phyloP scores from a whole-genome alignment of 2,888 invertebrate genomes.

The Drosophila nigricruria region DNA sequence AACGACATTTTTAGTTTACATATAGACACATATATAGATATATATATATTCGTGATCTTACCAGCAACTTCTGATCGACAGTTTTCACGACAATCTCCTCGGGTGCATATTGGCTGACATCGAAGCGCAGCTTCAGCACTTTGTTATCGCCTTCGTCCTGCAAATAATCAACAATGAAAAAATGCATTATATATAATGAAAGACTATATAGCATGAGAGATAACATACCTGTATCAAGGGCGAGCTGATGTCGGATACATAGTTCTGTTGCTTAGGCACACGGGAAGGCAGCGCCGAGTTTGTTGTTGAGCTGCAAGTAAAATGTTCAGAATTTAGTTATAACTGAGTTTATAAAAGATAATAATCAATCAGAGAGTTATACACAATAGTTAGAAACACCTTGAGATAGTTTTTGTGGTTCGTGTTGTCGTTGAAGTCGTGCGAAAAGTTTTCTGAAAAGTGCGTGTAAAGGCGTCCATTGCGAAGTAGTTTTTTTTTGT shows the following conservation, averaged over 20 bases:
- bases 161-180: constrained; percentile 78
- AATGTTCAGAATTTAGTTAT: background rate
- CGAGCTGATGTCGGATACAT: constrained; percentile 95
- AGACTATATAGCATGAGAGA: background rate
- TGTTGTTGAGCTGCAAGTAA: constrained; percentile 82
- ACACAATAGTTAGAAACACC: constrained; percentile 23
- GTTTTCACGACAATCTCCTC: constrained; percentile 99
- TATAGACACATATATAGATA: background rate
- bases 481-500: background rate
- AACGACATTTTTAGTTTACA: too few relatives aligned
- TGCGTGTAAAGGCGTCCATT: constrained; percentile 70
- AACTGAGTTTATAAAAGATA: too few relatives aligned
- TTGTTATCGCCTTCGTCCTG: constrained; percentile 97
- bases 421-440: constrained; percentile 44
- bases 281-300: constrained; percentile 85
- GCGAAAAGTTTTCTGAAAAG: constrained; percentile 66
- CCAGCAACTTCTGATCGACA: constrained; percentile 98
- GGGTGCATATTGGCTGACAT: constrained; percentile 98
- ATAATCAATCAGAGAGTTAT: background rate
- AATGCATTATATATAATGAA: background rate
- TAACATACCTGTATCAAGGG: constrained; percentile 89
- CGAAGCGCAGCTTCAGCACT: constrained; percentile 97
- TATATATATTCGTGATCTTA: constrained; percentile 85
- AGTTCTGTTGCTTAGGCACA: constrained; percentile 84
- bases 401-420: constrained; percentile 46